These are phyloP conservation scores for Antheraea mylitta DNA, from an alignment of 1,140 invertebrate species.

Conservation along the genomic window DNA sequence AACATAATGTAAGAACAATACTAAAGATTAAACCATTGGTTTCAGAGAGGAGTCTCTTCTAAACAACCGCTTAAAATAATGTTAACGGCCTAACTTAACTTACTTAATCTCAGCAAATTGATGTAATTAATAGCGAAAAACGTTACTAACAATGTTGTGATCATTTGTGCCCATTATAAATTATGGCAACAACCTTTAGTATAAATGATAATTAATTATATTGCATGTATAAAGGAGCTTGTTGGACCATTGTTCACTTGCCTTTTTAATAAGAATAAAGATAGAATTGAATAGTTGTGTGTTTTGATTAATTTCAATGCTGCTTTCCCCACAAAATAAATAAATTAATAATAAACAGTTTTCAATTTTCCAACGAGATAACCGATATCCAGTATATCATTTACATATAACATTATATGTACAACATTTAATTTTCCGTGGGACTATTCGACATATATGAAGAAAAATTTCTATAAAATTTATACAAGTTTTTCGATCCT, in stretches of 20 bases:
- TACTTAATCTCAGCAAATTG: neutral
- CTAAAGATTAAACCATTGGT: no score
- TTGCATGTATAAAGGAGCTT: constrained; percentile 62
- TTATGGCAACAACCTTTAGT: constrained; percentile 52
- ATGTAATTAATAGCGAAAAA: constrained; percentile 13
- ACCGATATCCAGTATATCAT: no score
- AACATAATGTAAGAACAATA: no score
- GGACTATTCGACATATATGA: no score
- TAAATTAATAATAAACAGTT: no score
- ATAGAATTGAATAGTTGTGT: constrained; percentile 8
- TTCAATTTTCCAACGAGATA: no score
- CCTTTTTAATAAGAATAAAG: constrained; percentile 46
- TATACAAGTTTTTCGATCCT: no score
- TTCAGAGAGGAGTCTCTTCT: neutral
- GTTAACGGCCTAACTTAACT: neutral
- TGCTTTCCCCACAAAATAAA: no score
- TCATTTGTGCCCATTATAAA: constrained; percentile 56
- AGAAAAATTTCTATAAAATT: no score
- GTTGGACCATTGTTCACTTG: constrained; percentile 75
- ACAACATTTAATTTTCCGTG: no score
- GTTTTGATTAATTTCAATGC: constrained; percentile 12
- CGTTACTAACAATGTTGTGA: constrained; percentile 53
- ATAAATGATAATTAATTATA: constrained; percentile 69
- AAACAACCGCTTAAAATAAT: neutral
- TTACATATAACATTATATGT: no score